A percentile compares a stretch with the other conserved stretches of the same genome.
Evolutionary conservation across 2,888 invertebrate genomes (phyloP).

Genomic region (Sarcophaga caerulescens): DNA sequence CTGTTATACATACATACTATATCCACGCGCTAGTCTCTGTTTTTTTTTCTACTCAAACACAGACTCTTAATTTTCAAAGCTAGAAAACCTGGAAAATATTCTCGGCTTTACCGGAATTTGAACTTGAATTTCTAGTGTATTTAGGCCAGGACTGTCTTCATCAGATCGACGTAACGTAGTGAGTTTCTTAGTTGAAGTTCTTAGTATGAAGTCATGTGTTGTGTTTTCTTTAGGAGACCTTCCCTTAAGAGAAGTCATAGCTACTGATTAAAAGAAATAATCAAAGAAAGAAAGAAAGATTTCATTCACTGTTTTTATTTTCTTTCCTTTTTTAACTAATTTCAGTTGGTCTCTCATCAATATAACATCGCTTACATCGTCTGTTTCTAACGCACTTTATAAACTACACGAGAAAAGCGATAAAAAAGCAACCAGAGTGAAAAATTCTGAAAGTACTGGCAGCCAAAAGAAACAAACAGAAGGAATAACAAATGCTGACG

Average conservation of each 20-base stretch:
- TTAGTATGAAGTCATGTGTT: no score
- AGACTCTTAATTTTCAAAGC: no score
- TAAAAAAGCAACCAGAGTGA: background rate
- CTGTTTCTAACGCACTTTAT: slow-evolving; percentile 57
- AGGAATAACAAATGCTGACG: slow-evolving; percentile 12
- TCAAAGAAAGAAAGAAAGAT: slow-evolving; percentile 25
- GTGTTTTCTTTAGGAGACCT: background rate
- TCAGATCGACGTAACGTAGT: no score
- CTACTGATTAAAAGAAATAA: slow-evolving; percentile 45
- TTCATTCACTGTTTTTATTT: slow-evolving; percentile 24
- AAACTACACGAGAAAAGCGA: slow-evolving; percentile 37
- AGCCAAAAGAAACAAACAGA: slow-evolving; percentile 5
- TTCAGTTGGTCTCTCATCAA: slow-evolving; percentile 39
- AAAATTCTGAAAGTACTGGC: background rate
- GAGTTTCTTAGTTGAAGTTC: no score
- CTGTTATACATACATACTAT: no score
- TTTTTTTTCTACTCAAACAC: no score
- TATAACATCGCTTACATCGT: slow-evolving; percentile 21
- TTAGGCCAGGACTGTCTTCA: no score
- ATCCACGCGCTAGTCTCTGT: no score
- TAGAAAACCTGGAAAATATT: no score
- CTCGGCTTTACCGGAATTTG: no score
- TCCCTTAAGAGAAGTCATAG: background rate
- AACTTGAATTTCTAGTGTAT: no score
- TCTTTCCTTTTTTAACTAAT: slow-evolving; percentile 21